A percentile compares a stretch with the other conserved stretches of the same genome.
Evolutionary conservation across 2,888 invertebrate genomes (phyloP).

Genomic region (Omphaloscelis lunosa): DNA sequence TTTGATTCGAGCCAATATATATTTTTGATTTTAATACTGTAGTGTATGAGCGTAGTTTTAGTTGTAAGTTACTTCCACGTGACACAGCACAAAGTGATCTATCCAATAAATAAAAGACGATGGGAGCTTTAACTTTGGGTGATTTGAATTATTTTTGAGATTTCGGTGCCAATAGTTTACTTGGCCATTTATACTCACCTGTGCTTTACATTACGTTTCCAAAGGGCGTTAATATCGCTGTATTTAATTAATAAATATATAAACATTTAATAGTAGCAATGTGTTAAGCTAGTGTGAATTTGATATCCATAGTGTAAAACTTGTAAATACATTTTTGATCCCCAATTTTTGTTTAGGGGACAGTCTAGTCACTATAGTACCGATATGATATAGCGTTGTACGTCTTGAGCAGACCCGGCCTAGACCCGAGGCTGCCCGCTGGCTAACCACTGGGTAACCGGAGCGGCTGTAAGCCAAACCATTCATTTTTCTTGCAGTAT

Average conservation of each 20-base stretch:
- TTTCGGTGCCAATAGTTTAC: constrained; percentile 77
- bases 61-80: constrained; percentile 84
- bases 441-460: constrained; percentile 52
- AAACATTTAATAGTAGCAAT: constrained; percentile 72
- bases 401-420: constrained; percentile 59
- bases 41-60: constrained; percentile 77
- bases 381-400: constrained; percentile 72
- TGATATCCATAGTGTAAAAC: constrained; percentile 82
- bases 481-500: constrained; percentile 77
- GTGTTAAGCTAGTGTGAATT: constrained; percentile 85
- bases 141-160: constrained; percentile 81
- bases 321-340: constrained; percentile 82
- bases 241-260: constrained; percentile 73
- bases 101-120: constrained; percentile 69
- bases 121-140: constrained; percentile 76
- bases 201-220: constrained; percentile 74
- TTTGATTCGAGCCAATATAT: constrained; percentile 70
- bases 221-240: constrained; percentile 74
- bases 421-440: constrained; percentile 50
- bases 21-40: constrained; percentile 77
- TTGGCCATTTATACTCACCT: constrained; percentile 67
- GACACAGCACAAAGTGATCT: constrained; percentile 85
- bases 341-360: constrained; percentile 77
- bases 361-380: constrained; percentile 87
- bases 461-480: constrained; percentile 75